Percentiles rank a stretch among this genome's conserved stretches.
Conservation (phyloP, 2,888 invertebrate genomes). For the Leucania comma region DNA sequence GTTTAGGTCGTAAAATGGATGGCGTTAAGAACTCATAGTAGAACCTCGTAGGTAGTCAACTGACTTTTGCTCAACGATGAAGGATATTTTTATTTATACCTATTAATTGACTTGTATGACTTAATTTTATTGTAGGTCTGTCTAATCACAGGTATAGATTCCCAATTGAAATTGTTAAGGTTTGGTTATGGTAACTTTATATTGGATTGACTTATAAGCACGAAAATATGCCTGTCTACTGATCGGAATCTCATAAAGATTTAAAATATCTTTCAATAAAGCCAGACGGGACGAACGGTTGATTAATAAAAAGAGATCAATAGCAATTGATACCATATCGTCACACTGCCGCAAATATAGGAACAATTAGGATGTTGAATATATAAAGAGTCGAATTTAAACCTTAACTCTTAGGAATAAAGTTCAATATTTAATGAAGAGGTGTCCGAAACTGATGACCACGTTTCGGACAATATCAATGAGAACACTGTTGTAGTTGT, state of each 20-base stretch:
- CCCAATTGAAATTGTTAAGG: neutral
- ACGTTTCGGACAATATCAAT: slow-evolving; percentile 35
- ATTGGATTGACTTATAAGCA: too few species aligned
- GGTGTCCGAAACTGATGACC: neutral
- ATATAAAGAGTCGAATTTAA: slow-evolving; percentile 35
- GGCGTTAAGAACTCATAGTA: too few species aligned
- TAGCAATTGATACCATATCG: slow-evolving; percentile 67
- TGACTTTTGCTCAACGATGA: too few species aligned
- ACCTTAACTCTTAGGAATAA: slow-evolving; percentile 37
- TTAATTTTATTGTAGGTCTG: too few species aligned
- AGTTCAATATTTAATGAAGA: slow-evolving; percentile 47
- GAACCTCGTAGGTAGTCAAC: too few species aligned
- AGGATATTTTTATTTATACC: too few species aligned
- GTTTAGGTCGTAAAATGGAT: too few species aligned
- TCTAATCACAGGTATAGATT: neutral
- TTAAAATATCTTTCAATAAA: slow-evolving; percentile 54
- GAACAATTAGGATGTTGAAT: slow-evolving; percentile 47
- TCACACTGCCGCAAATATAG: slow-evolving; percentile 55
- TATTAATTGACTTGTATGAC: too few species aligned
- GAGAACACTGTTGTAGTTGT: slow-evolving; percentile 32
- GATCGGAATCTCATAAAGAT: slow-evolving; percentile 13
- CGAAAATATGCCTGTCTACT: neutral
- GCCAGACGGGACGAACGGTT: slow-evolving; percentile 61
- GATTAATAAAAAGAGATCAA: slow-evolving; percentile 71
- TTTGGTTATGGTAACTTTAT: neutral